These are phyloP conservation scores for Lophochroa leadbeateri DNA, from an alignment of 2,113 vertebrate species.

Conservation along the genomic window DNA sequence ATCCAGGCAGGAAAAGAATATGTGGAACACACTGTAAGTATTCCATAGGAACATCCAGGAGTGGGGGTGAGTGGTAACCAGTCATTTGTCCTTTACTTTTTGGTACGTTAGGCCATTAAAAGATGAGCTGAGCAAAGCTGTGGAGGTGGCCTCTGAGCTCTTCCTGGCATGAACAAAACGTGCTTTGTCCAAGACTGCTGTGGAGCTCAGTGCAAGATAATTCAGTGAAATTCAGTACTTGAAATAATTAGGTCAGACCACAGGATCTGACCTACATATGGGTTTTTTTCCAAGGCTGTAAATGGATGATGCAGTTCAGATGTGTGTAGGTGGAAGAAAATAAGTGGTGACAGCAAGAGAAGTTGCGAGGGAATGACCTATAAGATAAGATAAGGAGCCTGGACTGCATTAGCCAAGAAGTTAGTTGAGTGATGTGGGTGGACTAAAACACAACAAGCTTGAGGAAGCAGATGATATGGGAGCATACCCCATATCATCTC, in stretches of 20 bases:
- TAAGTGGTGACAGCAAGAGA: constrained; percentile 12
- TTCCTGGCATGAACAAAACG: background rate
- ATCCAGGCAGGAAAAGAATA: constrained; percentile 96
- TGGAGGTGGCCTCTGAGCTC: background rate
- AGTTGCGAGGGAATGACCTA: background rate
- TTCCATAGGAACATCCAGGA: accelerated
- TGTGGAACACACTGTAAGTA: constrained; percentile 93
- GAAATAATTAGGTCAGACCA: constrained; percentile 23
- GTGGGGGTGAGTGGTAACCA: background rate
- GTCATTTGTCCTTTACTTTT: background rate
- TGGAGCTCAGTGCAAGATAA: background rate
- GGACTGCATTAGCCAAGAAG: background rate
- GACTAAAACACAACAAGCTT: background rate
- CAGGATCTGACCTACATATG: background rate
- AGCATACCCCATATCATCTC: background rate
- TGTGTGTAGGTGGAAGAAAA: background rate
- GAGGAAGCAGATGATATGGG: background rate
- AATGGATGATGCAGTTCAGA: background rate
- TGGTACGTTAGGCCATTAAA: background rate
- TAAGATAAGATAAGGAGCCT: constrained; percentile 4
- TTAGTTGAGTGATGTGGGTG: background rate
- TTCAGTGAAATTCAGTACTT: constrained; percentile 12
- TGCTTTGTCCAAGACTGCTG: background rate
- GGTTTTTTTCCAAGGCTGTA: background rate
- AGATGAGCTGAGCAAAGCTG: background rate